phyloP scores from a whole-genome alignment of 2,888 invertebrate species.

The Fissipunctia ypsillon region DNA sequence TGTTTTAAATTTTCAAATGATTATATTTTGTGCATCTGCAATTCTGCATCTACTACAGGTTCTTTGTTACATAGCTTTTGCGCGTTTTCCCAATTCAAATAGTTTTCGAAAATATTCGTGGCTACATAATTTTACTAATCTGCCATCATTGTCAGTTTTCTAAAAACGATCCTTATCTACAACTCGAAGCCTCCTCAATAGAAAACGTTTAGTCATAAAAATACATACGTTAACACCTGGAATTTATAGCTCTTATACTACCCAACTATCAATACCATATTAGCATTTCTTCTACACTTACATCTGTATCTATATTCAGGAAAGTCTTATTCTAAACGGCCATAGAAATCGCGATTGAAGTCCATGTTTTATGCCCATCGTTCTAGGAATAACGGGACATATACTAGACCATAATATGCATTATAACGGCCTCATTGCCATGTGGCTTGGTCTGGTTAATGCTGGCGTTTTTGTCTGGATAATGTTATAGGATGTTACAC shows the following conservation, averaged over 20 bases:
- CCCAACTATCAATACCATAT: background rate
- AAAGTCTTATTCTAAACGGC: conserved; percentile 39
- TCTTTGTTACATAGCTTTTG: background rate
- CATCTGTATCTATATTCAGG: conserved; percentile 19
- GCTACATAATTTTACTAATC: too few species aligned
- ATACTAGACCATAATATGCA: conserved; percentile 63
- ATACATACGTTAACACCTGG: too few species aligned
- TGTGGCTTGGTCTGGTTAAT: conserved; percentile 48
- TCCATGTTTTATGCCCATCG: conserved; percentile 64
- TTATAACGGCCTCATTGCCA: conserved; percentile 63
- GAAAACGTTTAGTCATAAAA: background rate
- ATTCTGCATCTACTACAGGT: background rate
- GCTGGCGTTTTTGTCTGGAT: conserved; percentile 44
- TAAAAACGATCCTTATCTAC: background rate
- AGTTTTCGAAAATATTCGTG: background rate
- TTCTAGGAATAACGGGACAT: conserved; percentile 66
- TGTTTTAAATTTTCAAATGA: background rate
- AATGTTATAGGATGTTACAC: conserved; percentile 30
- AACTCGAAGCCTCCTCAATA: background rate
- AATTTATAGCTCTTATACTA: background rate
- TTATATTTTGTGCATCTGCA: background rate
- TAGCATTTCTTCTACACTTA: conserved; percentile 20
- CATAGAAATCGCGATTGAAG: conserved; percentile 47
- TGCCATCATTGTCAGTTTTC: background rate
- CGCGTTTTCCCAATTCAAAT: background rate